Base-by-base conservation (phyloP, 2,113 vertebrate species). In the Vidua macroura region DNA sequence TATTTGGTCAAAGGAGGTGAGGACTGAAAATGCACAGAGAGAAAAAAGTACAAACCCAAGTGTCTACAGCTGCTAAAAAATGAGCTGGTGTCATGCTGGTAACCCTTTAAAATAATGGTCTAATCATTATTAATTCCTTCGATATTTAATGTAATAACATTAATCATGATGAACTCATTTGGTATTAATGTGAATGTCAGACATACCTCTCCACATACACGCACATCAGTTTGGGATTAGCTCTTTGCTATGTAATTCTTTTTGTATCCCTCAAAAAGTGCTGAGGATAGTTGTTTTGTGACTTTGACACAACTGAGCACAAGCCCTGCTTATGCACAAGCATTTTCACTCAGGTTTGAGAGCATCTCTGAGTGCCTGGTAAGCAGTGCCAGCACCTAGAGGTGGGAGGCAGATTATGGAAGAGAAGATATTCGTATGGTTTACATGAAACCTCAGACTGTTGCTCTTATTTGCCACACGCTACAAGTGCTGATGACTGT, bases 41-140 rank as follows among this genome's bases (percentile, higher is more conserved):
- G 60, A 90, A 90, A 93, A 93, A 94, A 88, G 66, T 69, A 84
- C 55, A 92, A 96, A 96, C 41, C 58, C 73, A 94, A 93, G 86
- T 92, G 92, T 94, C 93, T 86, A 81, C 83, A 92, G 73, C 80
- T 79, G 86, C 55, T 93, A 92, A 96, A 94, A 97, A 96, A 96
- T 86, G 94, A 96, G 93, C 80, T 17, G 4, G 90, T 96, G 93
- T 96, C 95, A 92, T 30, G 80, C 90, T 84, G 88, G 94, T 94
- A 97, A 90, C 93, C 92, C 92, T 92, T 88, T 96, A 84, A 94
- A 96, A 95, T 95, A 96, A 96, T 96, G 93, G 92, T 78, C 93
- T 96, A 97, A 96, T 96, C 94, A 96, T 96, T 96, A 96, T 97
- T 97, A 97, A 96, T 95, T 82, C 88, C 92, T 96, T 86, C 1